Conservation (phyloP, 2,888 invertebrate species). For the Leucoma salicis region DNA sequence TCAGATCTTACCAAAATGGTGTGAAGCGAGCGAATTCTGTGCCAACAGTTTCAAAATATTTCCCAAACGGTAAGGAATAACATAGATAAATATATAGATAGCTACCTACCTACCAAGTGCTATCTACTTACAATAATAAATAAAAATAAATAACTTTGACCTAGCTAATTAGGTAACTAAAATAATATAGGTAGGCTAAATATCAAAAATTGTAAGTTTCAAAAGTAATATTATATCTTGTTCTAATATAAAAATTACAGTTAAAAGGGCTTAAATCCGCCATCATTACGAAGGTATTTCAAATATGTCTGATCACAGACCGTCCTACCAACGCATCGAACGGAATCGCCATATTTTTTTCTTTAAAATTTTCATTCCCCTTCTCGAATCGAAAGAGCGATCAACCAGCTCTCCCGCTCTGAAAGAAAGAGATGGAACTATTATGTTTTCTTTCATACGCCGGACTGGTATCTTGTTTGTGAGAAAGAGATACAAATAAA, state of each 20-base stretch:
- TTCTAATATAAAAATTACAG: too few species aligned
- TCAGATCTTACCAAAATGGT: slow-evolving; percentile 73
- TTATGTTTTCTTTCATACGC: slow-evolving; percentile 40
- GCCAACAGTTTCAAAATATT: slow-evolving; percentile 49
- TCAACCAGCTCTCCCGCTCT: slow-evolving; percentile 41
- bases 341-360: slow-evolving; percentile 51
- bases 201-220: too few species aligned
- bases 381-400: slow-evolving; percentile 65
- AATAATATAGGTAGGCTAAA: too few species aligned
- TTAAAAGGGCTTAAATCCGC: too few species aligned
- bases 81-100: neutral
- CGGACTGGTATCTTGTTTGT: slow-evolving; percentile 24
- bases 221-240: too few species aligned
- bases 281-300: slow-evolving; percentile 40
- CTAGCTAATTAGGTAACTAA: too few species aligned
- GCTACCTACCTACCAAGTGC: neutral
- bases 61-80: slow-evolving; percentile 56
- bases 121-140: too few species aligned
- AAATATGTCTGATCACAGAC: slow-evolving; percentile 43
- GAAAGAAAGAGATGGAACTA: slow-evolving; percentile 51
- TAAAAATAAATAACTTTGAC: too few species aligned
- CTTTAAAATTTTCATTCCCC: slow-evolving; percentile 70
- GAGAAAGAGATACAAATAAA: slow-evolving; percentile 55
- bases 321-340: slow-evolving; percentile 38
- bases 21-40: slow-evolving; percentile 43